Evolutionary conservation across 2,888 invertebrate genomes (phyloP), one percentile per base, ranked within the genome.

Genomic region (Peribatodes rhomboidaria): DNA sequence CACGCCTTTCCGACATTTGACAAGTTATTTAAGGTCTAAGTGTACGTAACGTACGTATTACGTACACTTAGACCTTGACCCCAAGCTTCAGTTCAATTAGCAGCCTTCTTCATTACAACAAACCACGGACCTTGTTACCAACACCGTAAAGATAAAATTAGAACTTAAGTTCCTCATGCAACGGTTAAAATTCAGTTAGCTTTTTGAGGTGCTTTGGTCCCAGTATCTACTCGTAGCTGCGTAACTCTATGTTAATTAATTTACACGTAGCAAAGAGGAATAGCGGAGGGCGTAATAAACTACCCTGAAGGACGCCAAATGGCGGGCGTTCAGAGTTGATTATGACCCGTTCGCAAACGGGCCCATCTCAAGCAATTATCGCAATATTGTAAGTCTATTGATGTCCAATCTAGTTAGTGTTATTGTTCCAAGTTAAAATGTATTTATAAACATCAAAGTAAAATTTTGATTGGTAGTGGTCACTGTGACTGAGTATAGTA

Each of bases 191-290:
- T 65, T 62, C 59, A 62, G 61, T 65, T 65, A 67, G 37, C 54
- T 57, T 41, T 42, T 53, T 39, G 37, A 54, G 53, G 57, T 39
- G 44, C 37, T 64, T 55, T 50, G 42, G 37, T 44, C 56, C 37
- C 49, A 47, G 39, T 56, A 35, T 46, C 57, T 33, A n/a, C n/a
- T n/a, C n/a, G n/a, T n/a, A 27, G 53, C 44, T 62, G 55, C 55
- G 55, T 65, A 62, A 55, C 58, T 62, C 50, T 59, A 54, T 62
- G 58, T 62, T 70, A 72, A 72, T 72, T 70, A 70, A 72, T 70
- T 70, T 69, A 67, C 59, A 63, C 61, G 67, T 63, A 63, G 64
- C 11, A 35, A 62, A 58, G 62, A 61, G 59, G 65, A 55, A 64
- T 42, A 64, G 63, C 56, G 60, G 41, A 67, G 69, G 69, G 65